Evolutionary conservation across 2,113 vertebrate genomes (phyloP).

Genomic region (Reinhardtius hippoglossoides): DNA sequence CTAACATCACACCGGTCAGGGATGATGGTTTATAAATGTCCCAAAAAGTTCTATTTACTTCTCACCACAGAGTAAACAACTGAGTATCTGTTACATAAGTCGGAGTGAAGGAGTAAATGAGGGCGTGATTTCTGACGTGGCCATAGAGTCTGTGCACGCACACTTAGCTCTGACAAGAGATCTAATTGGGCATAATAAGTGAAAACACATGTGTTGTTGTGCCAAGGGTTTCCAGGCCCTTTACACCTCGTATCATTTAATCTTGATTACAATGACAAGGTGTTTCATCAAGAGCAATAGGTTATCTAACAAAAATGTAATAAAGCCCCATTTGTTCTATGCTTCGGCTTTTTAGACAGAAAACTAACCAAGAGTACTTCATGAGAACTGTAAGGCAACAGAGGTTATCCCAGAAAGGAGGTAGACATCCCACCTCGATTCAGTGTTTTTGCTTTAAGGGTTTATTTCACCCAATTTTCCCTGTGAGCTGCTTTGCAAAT

Average conservation of each 20-base stretch:
- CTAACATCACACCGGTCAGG: not conserved
- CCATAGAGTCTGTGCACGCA: not conserved
- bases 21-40: not conserved
- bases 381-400: conserved; percentile 35
- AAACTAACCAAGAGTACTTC: not conserved
- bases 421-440: conserved; percentile 31
- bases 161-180: not conserved
- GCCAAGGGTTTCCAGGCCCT: no score
- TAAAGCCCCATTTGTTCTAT: not conserved
- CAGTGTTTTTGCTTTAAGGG: conserved; percentile 47
- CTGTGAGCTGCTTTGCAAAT: conserved; percentile 62
- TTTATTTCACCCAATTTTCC: conserved; percentile 54
- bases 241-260: not conserved
- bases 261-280: not conserved
- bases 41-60: not conserved
- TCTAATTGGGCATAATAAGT: not conserved
- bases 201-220: not conserved
- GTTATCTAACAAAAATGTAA: not conserved
- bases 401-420: conserved; percentile 16
- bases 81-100: not conserved
- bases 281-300: not conserved
- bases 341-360: conserved; percentile 11
- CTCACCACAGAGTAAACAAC: not conserved
- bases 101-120: no score
- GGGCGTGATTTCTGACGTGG: not conserved